Conservation (phyloP, 2,797 vertebrate genomes). For the Acanthiza pusilla region DNA sequence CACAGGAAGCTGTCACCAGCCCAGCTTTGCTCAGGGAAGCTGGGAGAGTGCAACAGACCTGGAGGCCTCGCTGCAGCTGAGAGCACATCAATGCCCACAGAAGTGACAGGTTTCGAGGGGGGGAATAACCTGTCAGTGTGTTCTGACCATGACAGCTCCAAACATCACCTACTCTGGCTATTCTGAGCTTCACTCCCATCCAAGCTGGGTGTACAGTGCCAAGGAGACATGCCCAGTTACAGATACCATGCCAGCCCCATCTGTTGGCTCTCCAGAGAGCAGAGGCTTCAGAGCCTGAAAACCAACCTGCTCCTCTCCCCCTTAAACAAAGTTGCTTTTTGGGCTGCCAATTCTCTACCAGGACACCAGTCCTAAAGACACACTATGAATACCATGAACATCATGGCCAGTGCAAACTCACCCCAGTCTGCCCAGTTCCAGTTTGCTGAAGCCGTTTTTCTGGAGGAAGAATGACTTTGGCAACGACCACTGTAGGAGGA, state of each 20-base stretch:
- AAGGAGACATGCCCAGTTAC: neutral
- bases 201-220: neutral
- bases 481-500: slow-evolving; percentile 67
- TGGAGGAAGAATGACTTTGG: slow-evolving; percentile 60
- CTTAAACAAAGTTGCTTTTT: neutral
- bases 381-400: fast-evolving
- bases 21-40: neutral
- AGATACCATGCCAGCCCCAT: neutral
- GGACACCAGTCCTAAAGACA: neutral
- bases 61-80: neutral
- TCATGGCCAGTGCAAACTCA: slow-evolving; percentile 29
- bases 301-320: neutral
- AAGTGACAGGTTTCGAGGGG: neutral
- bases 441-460: slow-evolving; percentile 58
- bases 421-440: slow-evolving; percentile 53
- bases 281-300: neutral
- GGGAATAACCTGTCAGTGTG: neutral
- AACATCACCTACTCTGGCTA: neutral
- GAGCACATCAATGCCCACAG: neutral
- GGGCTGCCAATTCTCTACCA: neutral
- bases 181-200: neutral
- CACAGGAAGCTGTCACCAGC: neutral
- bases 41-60: neutral
- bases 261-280: neutral
- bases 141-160: neutral